phyloP scores from a whole-genome alignment of 2,797 vertebrate species.

The Amblyopsis hoosieri region DNA sequence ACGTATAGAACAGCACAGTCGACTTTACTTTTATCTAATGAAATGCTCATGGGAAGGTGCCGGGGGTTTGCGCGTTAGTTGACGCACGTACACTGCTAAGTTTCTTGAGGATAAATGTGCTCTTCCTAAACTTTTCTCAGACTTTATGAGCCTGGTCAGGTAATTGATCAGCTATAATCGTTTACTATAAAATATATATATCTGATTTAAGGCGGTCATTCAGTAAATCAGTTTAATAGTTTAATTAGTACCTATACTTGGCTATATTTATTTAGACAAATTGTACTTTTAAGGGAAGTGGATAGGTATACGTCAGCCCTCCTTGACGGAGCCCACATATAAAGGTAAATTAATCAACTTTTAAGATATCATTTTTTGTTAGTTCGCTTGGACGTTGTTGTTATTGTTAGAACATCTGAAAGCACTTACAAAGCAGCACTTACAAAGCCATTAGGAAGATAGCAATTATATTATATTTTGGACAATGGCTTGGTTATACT shows the following conservation, averaged over 20 bases:
- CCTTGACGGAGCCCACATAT: conserved; percentile 57
- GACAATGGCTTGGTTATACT: too few species aligned
- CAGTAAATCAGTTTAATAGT: too few species aligned
- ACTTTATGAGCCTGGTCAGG: conserved; percentile 14
- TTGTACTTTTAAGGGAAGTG: conserved; percentile 57
- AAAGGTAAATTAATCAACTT: conserved; percentile 74
- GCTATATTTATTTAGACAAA: conserved; percentile 36
- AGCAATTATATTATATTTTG: too few species aligned
- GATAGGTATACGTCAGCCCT: conserved; percentile 45
- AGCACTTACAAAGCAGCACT: neutral
- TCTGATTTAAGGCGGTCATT: neutral
- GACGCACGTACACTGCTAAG: conserved; percentile 37
- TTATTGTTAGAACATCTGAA: neutral
- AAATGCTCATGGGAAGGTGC: conserved; percentile 41
- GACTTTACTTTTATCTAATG: conserved; percentile 6
- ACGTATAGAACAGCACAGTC: neutral
- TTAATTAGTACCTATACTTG: neutral
- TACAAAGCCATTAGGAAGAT: too few species aligned
- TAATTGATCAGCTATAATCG: neutral
- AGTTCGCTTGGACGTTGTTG: neutral
- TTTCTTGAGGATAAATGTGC: conserved; percentile 51
- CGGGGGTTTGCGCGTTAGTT: conserved; percentile 48
- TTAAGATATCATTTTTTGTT: conserved; percentile 5
- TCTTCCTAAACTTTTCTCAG: conserved; percentile 52
- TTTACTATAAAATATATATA: neutral